Evolutionary conservation across 2,797 vertebrate species (phyloP).

Genomic region (Monodelphis domestica): DNA sequence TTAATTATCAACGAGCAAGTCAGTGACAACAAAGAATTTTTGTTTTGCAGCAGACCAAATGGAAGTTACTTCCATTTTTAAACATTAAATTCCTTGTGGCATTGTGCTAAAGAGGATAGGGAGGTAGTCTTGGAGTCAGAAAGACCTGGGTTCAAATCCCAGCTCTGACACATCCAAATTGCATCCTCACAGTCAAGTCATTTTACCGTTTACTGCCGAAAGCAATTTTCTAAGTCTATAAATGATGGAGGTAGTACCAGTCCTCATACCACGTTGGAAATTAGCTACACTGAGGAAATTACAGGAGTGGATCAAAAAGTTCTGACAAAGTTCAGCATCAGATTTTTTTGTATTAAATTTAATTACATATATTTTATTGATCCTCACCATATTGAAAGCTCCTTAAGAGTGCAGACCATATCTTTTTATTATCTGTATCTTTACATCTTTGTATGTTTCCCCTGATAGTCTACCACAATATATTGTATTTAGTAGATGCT

Average conservation of each 20-base stretch:
- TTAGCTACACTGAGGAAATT: not conserved
- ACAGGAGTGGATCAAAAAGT: not conserved
- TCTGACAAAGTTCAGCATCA: not conserved
- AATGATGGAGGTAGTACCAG: not conserved
- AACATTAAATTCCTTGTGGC: slow-evolving; percentile 1
- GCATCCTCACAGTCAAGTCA: not conserved
- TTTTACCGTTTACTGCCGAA: not conserved
- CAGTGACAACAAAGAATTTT: slow-evolving; percentile 44
- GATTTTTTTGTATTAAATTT: not conserved
- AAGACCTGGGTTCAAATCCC: not conserved
- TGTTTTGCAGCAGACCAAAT: slow-evolving; percentile 32
- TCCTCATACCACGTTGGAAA: not conserved
- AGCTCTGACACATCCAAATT: not conserved
- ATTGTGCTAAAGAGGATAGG: not conserved
- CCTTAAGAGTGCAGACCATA: not conserved
- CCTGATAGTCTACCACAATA: not conserved
- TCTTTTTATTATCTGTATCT: not conserved
- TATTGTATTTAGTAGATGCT: not conserved
- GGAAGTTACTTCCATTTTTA: slow-evolving; percentile 42
- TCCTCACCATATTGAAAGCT: not conserved
- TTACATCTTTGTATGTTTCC: not conserved
- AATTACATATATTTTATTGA: not conserved
- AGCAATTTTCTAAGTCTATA: not conserved
- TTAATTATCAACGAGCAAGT: slow-evolving; percentile 65
- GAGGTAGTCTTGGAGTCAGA: not conserved